Base-by-base conservation (phyloP, 23 tunicate genomes). In the Aplidium turbinatum region DNA sequence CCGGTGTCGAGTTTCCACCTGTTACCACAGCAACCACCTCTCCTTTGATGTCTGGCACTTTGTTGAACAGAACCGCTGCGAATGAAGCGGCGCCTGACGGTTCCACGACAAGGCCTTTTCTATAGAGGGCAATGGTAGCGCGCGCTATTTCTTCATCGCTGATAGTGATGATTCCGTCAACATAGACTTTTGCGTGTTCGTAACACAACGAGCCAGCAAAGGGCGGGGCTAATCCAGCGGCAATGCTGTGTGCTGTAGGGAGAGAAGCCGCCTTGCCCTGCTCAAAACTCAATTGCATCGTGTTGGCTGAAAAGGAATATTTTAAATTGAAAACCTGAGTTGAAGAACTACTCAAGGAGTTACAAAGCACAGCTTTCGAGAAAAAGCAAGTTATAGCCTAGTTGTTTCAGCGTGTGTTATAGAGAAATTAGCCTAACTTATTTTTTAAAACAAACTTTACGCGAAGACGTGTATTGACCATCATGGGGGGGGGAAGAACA, bases 11-110 rank as follows among this genome's bases (percentile, higher is more conserved):
- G 52, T 85, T 85, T 32, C 83, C 78, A 35, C 91, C 91, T 2
- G 91, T 85, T 6, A 85, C 78, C n/a, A 85, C 72, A 19, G 39
- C 91, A 1, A 85, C 83, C 35, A 85, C 91, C 16, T 58, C 69
- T 27, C 83, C 83, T 33, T 40, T 4, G 63, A 85, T 31, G 26
- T 77, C 78, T 29, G 91, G 91, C 9, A 85, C 52, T 85, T 85
- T 85, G 19, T 60, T 53, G 24, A 67, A 76, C 58, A 77, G 29
- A 31, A 85, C 38, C 25, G 91, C 78, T 9, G 83, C 91, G 58
- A 85, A 85, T 11, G 91, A 62, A 2, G 91, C 91, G 29, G 83
- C 83, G 4, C 91, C 91, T 0, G 91, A 81, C 55, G 83, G 80
- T 45, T 85, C 91, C 33, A 60, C 83, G 1, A 76, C 50, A 19